Conservation (phyloP, 1,140 invertebrate species). For the Calosoma granatense region DNA sequence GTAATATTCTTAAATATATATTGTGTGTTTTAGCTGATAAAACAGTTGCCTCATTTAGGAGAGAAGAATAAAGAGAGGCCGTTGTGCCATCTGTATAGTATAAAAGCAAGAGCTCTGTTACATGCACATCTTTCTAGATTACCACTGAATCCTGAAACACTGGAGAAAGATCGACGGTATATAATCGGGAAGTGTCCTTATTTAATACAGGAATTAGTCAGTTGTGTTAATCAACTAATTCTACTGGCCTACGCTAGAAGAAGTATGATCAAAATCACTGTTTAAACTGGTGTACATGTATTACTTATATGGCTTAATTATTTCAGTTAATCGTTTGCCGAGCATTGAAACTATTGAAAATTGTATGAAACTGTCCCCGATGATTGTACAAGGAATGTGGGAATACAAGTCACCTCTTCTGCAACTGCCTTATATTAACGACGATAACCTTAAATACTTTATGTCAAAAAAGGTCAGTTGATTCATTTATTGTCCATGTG, state of each 20-base stretch:
- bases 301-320: constrained; percentile 12
- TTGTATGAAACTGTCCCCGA: constrained; percentile 92
- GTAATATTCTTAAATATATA: constrained; percentile 12
- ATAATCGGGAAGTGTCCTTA: constrained; percentile 89
- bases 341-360: constrained; percentile 94
- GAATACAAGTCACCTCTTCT: constrained; percentile 86
- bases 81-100: constrained; percentile 87
- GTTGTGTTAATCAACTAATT: constrained; percentile 87
- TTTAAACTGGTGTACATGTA: too few species aligned
- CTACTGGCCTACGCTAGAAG: constrained; percentile 82
- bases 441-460: constrained; percentile 89
- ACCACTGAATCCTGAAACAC: constrained; percentile 62
- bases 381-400: constrained; percentile 96
- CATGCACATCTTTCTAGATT: constrained; percentile 89
- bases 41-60: constrained; percentile 75
- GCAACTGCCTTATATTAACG: constrained; percentile 91
- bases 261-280: constrained; percentile 61
- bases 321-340: constrained; percentile 65
- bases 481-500: not conserved
- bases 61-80: constrained; percentile 95
- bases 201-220: constrained; percentile 96
- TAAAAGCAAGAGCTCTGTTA: constrained; percentile 89
- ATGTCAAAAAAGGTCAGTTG: constrained; percentile 62
- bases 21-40: constrained; percentile 70
- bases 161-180: constrained; percentile 79